Percentiles rank a stretch among this genome's conserved stretches.
phyloP scores from a whole-genome alignment of 2,113 vertebrate species.

The Albula goreensis region DNA sequence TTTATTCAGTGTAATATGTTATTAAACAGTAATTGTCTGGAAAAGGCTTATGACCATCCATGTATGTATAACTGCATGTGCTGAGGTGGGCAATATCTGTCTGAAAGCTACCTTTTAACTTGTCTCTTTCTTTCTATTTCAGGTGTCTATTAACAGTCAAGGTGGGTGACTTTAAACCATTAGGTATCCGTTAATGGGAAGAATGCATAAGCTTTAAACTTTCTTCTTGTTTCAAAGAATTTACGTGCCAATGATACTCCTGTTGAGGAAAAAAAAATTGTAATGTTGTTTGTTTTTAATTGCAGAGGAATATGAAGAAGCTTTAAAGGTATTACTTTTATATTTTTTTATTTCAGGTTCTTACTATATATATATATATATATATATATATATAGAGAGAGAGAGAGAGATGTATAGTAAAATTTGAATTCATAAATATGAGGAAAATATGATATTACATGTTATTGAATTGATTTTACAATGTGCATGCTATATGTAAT shows the following conservation, averaged over 20 bases:
- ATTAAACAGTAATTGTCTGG: not conserved
- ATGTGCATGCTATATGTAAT: no score
- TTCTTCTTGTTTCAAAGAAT: no score
- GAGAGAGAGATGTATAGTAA: no score
- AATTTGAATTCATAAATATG: no score
- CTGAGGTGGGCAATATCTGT: not conserved
- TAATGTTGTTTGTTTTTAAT: not conserved
- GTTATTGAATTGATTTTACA: no score
- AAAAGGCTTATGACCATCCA: not conserved
- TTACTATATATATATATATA: no score
- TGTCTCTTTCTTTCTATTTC: not conserved
- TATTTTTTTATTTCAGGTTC: not conserved
- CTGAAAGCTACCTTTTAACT: not conserved
- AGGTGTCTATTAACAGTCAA: conserved; percentile 4
- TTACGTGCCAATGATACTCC: not conserved
- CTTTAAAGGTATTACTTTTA: not conserved
- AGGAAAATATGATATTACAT: no score
- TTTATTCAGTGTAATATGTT: not conserved
- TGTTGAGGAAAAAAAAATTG: not conserved
- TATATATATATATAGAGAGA: no score
- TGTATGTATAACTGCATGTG: not conserved
- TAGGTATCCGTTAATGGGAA: not conserved
- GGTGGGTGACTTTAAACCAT: not conserved
- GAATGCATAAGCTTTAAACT: not conserved
- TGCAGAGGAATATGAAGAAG: conserved; percentile 10